These are phyloP conservation scores for Fringilla coelebs DNA, from an alignment of 2,797 vertebrate species.

Conservation along the genomic window DNA sequence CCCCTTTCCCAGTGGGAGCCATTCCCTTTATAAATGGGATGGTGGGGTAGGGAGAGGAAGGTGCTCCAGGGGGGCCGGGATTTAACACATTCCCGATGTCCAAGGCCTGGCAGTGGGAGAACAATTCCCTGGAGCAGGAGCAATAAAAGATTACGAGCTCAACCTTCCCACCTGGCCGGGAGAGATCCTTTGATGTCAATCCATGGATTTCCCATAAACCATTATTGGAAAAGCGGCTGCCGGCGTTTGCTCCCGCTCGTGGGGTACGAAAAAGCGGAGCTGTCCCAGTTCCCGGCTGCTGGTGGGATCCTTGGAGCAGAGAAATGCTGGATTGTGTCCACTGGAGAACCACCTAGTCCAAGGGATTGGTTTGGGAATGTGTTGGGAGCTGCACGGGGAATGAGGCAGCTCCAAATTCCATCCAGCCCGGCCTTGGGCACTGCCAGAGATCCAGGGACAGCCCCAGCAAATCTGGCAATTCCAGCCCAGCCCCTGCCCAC, in stretches of 20 bases:
- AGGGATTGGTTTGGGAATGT: background rate
- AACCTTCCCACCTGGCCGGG: background rate
- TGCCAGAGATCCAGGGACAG: background rate
- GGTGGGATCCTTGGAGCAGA: background rate
- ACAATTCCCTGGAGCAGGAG: background rate
- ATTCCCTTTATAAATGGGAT: background rate
- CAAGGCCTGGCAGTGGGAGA: background rate
- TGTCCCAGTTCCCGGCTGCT: background rate
- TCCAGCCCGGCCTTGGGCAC: rapidly evolving
- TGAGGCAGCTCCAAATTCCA: background rate
- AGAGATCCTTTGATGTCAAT: background rate
- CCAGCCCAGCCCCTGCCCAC: background rate
- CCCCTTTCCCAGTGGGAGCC: background rate
- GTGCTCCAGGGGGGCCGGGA: background rate
- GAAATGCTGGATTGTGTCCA: background rate
- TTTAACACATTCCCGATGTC: background rate
- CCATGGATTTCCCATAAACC: background rate
- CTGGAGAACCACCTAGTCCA: background rate
- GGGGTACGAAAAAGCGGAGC: rapidly evolving
- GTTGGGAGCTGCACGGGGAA: rapidly evolving
- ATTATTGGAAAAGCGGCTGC: background rate
- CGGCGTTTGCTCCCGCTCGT: rapidly evolving
- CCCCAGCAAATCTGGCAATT: background rate
- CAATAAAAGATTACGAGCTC: background rate
- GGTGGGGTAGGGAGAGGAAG: background rate